These are phyloP conservation scores for Macroteleia sp. DNA, from an alignment of 2,888 invertebrate species.

Conservation along the genomic window DNA sequence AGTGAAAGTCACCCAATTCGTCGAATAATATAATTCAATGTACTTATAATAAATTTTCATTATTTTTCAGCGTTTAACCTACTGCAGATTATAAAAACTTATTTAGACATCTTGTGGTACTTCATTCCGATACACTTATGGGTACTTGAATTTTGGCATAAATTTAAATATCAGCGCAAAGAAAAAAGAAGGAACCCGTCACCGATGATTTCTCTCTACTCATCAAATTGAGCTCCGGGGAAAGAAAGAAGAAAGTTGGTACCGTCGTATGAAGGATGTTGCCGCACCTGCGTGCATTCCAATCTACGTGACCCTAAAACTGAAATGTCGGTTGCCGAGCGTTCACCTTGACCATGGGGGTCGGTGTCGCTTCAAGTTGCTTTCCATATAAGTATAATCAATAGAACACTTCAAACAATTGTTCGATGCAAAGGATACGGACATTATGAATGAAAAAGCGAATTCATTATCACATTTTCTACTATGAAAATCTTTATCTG, in stretches of 20 bases:
- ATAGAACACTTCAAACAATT: too few relatives aligned
- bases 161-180: constrained; percentile 23
- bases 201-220: constrained; percentile 64
- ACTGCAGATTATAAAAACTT: constrained; percentile 4
- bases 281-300: constrained; percentile 82
- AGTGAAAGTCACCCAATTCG: too few relatives aligned
- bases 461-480: too few relatives aligned
- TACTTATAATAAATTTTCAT: too few relatives aligned
- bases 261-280: constrained; percentile 70
- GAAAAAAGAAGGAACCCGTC: constrained; percentile 38
- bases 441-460: too few relatives aligned
- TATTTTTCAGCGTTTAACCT: too few relatives aligned
- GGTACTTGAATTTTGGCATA: constrained; percentile 36
- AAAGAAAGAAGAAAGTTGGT: constrained; percentile 78
- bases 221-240: constrained; percentile 62
- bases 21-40: too few relatives aligned
- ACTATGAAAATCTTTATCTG: too few relatives aligned
- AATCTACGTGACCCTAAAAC: constrained; percentile 78
- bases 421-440: too few relatives aligned
- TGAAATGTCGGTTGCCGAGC: constrained; percentile 67
- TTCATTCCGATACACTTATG: constrained; percentile 8
- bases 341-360: constrained; percentile 75
- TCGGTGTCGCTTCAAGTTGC: constrained; percentile 48
- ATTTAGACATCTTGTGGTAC: background rate
- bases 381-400: constrained; percentile 52